Percentiles rank a stretch among this genome's conserved stretches.
Evolutionary conservation across 2,888 invertebrate species (phyloP).

Genomic region (Orchesella flavescens): DNA sequence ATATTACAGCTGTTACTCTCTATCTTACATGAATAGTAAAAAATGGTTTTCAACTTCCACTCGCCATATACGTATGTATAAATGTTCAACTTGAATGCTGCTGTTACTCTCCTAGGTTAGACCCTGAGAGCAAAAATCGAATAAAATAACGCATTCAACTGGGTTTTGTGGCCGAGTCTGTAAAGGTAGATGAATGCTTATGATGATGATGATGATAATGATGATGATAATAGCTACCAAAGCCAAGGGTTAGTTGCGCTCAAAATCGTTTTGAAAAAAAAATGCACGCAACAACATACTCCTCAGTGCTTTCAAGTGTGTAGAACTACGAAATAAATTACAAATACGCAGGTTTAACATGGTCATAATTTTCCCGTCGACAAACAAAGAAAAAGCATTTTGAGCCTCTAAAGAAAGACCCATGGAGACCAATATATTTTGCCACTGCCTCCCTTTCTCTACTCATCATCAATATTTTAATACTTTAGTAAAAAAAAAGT

Average conservation of each 20-base stretch:
- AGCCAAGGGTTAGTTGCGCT: background rate
- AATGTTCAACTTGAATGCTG: background rate
- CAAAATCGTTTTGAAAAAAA: background rate
- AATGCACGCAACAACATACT: background rate
- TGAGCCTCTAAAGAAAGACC: background rate
- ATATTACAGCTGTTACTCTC: slow-evolving; percentile 68
- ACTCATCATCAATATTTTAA: background rate
- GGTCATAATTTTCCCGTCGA: background rate
- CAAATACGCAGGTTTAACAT: background rate
- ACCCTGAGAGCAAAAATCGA: slow-evolving; percentile 1
- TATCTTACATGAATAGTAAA: background rate
- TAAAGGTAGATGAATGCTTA: background rate
- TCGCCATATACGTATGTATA: too few relatives aligned
- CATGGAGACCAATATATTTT: background rate
- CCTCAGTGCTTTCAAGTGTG: background rate
- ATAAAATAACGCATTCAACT: background rate
- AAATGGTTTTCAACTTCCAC: slow-evolving; percentile 7
- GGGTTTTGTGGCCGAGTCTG: background rate
- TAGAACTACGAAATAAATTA: background rate
- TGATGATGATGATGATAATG: background rate
- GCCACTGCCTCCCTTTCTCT: too few relatives aligned
- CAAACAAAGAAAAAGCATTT: background rate
- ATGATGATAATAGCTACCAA: background rate
- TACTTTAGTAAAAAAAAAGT: too few relatives aligned
- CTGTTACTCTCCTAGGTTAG: too few relatives aligned